These are phyloP conservation scores for Protonibea diacanthus DNA, from an alignment of 2,797 vertebrate species.

Conservation along the genomic window DNA sequence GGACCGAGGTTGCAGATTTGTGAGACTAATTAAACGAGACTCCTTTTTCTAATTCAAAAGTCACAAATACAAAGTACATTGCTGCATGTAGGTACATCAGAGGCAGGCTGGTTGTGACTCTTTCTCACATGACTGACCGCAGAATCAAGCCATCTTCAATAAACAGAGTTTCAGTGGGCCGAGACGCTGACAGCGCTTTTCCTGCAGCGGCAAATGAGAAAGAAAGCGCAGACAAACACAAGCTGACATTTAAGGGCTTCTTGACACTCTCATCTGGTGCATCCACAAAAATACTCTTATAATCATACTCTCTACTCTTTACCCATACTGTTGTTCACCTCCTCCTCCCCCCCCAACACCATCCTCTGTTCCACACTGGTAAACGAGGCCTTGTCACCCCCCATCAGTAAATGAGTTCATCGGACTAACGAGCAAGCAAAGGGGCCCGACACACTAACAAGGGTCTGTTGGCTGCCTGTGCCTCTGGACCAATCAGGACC, in stretches of 20 bases:
- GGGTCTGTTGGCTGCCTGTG: conserved; percentile 85
- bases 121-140: conserved; percentile 45
- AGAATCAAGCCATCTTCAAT: conserved; percentile 55
- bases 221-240: conserved; percentile 49
- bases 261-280: conserved; percentile 34
- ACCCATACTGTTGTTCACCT: conserved; percentile 19
- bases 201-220: conserved; percentile 54
- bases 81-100: neutral
- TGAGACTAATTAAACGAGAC: neutral
- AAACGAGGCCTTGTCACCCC: conserved; percentile 86
- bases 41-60: neutral
- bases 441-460: conserved; percentile 88
- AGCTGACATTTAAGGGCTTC: conserved; percentile 55
- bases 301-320: conserved; percentile 5
- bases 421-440: conserved; percentile 92
- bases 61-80: neutral
- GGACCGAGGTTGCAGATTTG: neutral
- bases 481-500: conserved; percentile 84
- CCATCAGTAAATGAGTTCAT: conserved; percentile 93
- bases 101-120: conserved; percentile 17
- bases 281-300: conserved; percentile 18
- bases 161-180: conserved; percentile 31
- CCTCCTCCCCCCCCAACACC: conserved; percentile 14
- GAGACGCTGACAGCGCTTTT: conserved; percentile 22
- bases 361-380: conserved; percentile 64